These are phyloP conservation scores for Amphimedon queenslandica DNA, from an alignment of 37 sponge, comb jelly and placozoan genomes.

Conservation along the genomic window DNA sequence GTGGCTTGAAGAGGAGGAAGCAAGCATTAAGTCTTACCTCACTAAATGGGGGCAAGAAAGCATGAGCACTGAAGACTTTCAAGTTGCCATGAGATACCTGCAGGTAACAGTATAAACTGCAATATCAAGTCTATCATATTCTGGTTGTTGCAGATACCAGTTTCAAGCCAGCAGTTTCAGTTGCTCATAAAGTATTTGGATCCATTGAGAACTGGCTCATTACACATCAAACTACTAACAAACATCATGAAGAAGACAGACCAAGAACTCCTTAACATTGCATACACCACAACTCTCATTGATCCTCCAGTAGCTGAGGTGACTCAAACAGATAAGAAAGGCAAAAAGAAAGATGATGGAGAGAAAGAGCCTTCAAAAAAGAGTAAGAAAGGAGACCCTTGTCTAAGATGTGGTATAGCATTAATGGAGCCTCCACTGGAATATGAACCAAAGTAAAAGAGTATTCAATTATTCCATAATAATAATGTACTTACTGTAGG, in stretches of 20 bases:
- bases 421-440: constrained; percentile 22
- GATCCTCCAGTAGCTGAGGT: not conserved
- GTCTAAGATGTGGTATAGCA: constrained; percentile 28
- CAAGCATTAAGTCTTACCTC: not conserved
- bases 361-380: not conserved
- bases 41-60: not conserved
- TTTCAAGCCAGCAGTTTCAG: not conserved
- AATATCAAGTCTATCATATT: not conserved
- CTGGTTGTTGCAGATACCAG: not conserved
- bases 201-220: not conserved
- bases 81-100: not conserved
- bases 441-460: constrained; percentile 32
- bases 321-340: not conserved
- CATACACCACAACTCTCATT: not conserved
- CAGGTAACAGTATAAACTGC: not conserved
- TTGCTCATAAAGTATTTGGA: not conserved
- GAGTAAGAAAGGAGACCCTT: not conserved
- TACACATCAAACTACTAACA: not conserved
- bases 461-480: not conserved
- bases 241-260: not conserved
- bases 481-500: constrained; percentile 18
- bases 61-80: not conserved
- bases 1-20: not conserved
- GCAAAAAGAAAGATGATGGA: not conserved
- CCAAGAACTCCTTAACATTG: not conserved